These are phyloP conservation scores for Nephrotoma guestfalica DNA, from an alignment of 2,888 invertebrate genomes.

Conservation along the genomic window DNA sequence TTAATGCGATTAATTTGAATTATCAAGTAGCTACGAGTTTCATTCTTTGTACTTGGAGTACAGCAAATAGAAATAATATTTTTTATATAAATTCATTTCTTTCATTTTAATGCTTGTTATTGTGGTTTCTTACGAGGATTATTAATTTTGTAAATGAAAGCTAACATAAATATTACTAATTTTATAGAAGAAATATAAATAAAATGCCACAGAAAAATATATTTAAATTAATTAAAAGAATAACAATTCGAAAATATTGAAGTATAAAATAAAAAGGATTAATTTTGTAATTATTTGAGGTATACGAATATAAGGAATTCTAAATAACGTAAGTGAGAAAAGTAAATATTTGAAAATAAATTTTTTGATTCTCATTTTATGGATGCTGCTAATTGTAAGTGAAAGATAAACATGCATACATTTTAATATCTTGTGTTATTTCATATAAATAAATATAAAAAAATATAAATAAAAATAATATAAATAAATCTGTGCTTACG, in stretches of 20 bases:
- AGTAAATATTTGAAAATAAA: neutral
- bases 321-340: neutral
- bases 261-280: neutral
- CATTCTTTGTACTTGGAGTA: neutral
- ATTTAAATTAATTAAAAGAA: neutral
- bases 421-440: no score
- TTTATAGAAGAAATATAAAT: neutral
- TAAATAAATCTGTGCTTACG: no score
- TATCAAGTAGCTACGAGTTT: neutral
- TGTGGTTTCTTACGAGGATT: neutral
- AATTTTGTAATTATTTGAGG: neutral
- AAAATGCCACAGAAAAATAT: neutral
- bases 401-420: no score
- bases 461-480: no score
- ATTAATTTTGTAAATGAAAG: neutral
- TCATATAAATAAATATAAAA: no score
- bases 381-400: no score
- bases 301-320: neutral
- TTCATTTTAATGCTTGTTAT: neutral
- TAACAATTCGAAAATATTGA: neutral
- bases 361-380: neutral
- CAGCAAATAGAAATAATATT: neutral
- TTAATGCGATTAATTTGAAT: neutral
- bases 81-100: neutral
- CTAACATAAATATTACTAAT: neutral